These are phyloP conservation scores for Cherax destructor DNA, from an alignment of 1,140 invertebrate species.

Conservation along the genomic window DNA sequence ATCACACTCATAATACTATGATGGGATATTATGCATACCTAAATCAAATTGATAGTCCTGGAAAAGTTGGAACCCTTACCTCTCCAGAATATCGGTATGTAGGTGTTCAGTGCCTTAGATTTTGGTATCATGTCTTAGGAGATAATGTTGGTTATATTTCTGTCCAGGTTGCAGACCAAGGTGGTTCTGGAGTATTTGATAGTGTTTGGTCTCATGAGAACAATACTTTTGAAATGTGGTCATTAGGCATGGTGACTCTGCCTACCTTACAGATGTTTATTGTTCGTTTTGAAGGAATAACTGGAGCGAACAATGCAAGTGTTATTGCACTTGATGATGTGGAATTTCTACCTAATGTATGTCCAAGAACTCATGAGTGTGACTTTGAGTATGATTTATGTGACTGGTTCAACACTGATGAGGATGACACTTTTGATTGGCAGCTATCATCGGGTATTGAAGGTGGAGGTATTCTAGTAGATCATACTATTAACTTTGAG, in stretches of 20 bases:
- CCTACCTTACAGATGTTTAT: constrained; percentile 26
- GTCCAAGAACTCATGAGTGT: constrained; percentile 33
- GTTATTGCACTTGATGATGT: constrained; percentile 63
- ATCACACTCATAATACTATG: constrained; percentile 37
- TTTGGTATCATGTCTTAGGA: constrained; percentile 57
- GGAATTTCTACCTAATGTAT: constrained; percentile 40
- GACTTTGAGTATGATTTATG: constrained; percentile 58
- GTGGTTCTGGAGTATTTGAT: neutral
- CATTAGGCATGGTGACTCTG: constrained; percentile 37
- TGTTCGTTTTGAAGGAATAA: constrained; percentile 34
- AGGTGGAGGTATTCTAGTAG: constrained; percentile 45
- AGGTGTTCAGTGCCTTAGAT: constrained; percentile 58
- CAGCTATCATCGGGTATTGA: constrained; percentile 35
- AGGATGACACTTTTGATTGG: constrained; percentile 58
- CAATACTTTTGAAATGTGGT: constrained; percentile 58
- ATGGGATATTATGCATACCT: constrained; percentile 53
- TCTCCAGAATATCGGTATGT: constrained; percentile 43
- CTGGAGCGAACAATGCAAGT: constrained; percentile 34
- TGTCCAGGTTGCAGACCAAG: constrained; percentile 15
- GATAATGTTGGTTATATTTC: constrained; percentile 40
- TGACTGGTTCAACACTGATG: constrained; percentile 48
- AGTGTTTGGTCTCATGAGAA: constrained; percentile 11
- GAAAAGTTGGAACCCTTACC: constrained; percentile 21
- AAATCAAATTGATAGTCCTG: neutral
- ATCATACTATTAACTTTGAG: constrained; percentile 56